Base-by-base conservation (phyloP, 1,140 invertebrate species). In the Tetragnatha versicolor region DNA sequence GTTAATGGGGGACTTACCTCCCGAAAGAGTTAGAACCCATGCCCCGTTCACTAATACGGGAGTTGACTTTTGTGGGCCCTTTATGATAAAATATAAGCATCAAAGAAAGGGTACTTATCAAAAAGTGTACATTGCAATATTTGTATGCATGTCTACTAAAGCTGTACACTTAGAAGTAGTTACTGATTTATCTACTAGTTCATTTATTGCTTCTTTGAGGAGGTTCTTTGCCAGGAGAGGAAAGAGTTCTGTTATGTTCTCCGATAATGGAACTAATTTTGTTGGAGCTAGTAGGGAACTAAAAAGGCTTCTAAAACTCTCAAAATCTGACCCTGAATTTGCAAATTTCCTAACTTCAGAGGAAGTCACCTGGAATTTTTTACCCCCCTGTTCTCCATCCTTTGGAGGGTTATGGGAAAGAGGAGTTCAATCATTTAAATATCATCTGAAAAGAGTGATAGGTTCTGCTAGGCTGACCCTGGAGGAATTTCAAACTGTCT, bases 201-300 rank as follows among this genome's bases (percentile, higher is more conserved):
- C 42, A 22, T 68, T 68, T 49, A 31, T 68, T 3, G 42, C 2
- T 0, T n/a, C 22, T 49, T 68, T 49, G 42, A 65, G 22, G 25
- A 37, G 61, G 27, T 65, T 65, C 20, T 33, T 65, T 3, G 5
- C 35, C 1, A 6, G 35, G 6, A 25, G 61, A 12, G 61, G 33
- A 39, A 65, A 65, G 22, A 10, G 35, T 27, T 14, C 65, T 22
- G 49, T 29, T 29, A 3, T 49, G 3, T 68, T 47, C 31, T 31
- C 65, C 25, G 42, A 68, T 27, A 68, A 68, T 31, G 65, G 22
- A 5, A 45, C 37, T 7, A 68, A 68, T 49, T 63, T 68, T 68
- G 42, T 49, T 0, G 42, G 65, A 1, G 42, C 42, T 31, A 10
- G 7, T 27, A 35, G 17, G n/a, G 65, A 49, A 25, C 17, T 68